Conservation (phyloP, 2,113 vertebrate species). For the Hipposideros armiger region DNA sequence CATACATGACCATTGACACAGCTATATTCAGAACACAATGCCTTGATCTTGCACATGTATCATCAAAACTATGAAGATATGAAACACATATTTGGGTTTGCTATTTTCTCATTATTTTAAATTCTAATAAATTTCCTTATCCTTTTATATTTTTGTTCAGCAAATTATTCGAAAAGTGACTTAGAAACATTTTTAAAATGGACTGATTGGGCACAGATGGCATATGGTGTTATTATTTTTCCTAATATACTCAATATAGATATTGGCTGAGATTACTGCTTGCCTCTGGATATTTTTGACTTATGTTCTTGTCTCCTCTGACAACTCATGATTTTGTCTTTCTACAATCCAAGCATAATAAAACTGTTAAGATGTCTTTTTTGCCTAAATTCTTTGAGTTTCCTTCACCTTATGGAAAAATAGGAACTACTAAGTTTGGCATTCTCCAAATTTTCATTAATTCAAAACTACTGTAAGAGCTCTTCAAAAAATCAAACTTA, state of each 20-base stretch:
- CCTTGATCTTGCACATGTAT: background rate
- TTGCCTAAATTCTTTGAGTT: background rate
- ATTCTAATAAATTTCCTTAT: conserved; percentile 11
- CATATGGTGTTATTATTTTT: conserved; percentile 3
- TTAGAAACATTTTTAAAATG: background rate
- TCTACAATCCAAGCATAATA: background rate
- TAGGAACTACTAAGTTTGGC: conserved; percentile 29
- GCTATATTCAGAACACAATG: conserved; percentile 1
- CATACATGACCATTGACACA: background rate
- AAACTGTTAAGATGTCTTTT: background rate
- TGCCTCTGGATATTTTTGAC: background rate
- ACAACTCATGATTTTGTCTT: conserved; percentile 25
- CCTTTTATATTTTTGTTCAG: background rate
- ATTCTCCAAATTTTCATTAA: conserved; percentile 32
- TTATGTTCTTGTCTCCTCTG: background rate
- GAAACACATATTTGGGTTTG: background rate
- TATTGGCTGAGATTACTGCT: background rate
- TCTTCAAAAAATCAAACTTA: background rate
- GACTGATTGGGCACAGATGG: background rate
- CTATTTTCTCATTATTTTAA: conserved; percentile 5
- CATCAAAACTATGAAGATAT: conserved; percentile 2
- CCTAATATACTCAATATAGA: background rate
- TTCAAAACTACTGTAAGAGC: background rate
- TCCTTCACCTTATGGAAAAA: background rate
- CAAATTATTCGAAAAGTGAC: background rate